Evolutionary conservation across 2,797 vertebrate genomes (phyloP), one percentile per base, ranked within the genome.

Genomic region (Adelosebastes latens): DNA sequence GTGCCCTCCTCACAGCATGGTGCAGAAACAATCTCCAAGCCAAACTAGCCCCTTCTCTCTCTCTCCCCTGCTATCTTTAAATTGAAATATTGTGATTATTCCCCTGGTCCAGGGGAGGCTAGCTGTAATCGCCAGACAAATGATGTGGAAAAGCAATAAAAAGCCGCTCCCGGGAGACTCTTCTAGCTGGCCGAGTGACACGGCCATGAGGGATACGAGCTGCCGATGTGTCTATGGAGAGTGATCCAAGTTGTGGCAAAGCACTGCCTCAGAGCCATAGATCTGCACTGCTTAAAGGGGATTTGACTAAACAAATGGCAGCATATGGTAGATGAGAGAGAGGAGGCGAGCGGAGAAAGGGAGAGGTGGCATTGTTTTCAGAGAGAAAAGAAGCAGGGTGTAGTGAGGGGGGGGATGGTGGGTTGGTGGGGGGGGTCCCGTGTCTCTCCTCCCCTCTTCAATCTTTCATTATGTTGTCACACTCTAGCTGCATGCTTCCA

Each of bases 401-500:
- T 34, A 11, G 75, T 60, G 70, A 39, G n/a, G 16, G 62, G 56
- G 63, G 39, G 39, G 14, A 3, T 42, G 39, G 36, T 14, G 36
- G 36, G 36, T 39, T 5, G 72, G 69, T 85, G 87, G 83, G 62
- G 81, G 81, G 86, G 88, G 83, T 89, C 81, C 80, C 74, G 53
- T 89, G 88, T 92, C 88, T 92, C 91, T 92, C 93, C 91, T 90
- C 92, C 88, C 91, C 92, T 92, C 92, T 93, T 94, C 93, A 94
- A 94, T 95, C 94, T 95, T 95, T 95, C 93, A 95, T 96, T 95
- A 95, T 96, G 94, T 95, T 96, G 96, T 96, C 94, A 95, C 94
- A 94, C 94, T 92, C 92, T 89, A 77, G 89, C 90, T 94, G 91
- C 92, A 82, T 92, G 91, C 92, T 93, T 94, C 85, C 92, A 93